Evolutionary conservation across 1,140 invertebrate genomes (phyloP), one percentile per base, ranked within the genome.

Genomic region (Antheraea mylitta): DNA sequence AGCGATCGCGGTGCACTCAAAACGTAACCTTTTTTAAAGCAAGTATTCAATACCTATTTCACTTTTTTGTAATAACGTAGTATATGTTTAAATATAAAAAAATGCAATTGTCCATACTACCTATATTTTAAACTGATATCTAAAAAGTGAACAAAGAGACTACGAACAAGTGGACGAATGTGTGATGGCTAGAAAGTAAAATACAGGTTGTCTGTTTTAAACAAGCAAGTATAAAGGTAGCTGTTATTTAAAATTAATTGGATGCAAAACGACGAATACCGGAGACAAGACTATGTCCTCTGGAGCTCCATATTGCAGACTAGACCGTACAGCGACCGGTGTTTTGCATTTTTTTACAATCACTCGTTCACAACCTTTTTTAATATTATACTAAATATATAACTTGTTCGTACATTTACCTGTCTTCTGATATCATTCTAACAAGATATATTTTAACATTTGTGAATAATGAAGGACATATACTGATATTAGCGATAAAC

Each of bases 241-340:
- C 83, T 84, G 83, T 89, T 85, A 86, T 87, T 89, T 83, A 86
- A 53, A 86, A 85, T 89, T 86, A 86, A 87, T 89, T 89, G 84
- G 81, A 86, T 83, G 77, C 82, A 79, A 86, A 86, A 86, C 80
- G 79, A 78, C 72, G 75, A 76, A 71, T 65, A 75, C 67, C 71
- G 74, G 76, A 81, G 73, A 78, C 77, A 73, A 70, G 71, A 86
- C 76, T 81, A 76, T 82, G 80, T 83, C 81, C 80, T 70, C 67
- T 68, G 73, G 68, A 70, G 16, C 18, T 30, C 19, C 61, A 42
- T 53, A 16, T 16, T 53, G 45, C 13, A 53, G 11, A n/a, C 45
- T 53, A 53, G 45, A 53, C 45, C 45, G 16, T 53, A 13, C 45
- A 53, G 45, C 45, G 45, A 53, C 45, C 45, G 45, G 11, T 53